These are phyloP conservation scores for Syngnathus scovelli DNA, from an alignment of 2,113 vertebrate genomes.

Conservation along the genomic window DNA sequence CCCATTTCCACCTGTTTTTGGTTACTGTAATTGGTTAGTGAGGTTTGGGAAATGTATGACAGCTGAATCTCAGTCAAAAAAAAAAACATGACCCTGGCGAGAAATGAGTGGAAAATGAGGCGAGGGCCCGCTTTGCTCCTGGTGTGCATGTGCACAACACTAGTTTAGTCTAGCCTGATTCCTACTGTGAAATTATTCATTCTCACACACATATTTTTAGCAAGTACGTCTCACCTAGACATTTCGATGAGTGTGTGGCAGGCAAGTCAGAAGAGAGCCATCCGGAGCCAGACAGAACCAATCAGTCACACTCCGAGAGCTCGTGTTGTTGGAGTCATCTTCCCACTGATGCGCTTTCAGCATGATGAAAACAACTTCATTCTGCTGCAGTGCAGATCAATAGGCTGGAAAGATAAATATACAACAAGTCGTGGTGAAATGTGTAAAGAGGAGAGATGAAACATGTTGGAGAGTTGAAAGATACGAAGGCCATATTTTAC, in stretches of 20 bases:
- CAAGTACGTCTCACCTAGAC: constrained; percentile 15
- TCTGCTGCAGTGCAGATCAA: constrained; percentile 11
- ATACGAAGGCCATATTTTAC: background rate
- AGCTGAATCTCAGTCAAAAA: constrained; percentile 44
- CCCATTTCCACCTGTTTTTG: constrained; percentile 57
- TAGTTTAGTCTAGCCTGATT: constrained; percentile 44
- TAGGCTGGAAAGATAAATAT: constrained; percentile 11
- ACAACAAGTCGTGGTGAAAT: constrained; percentile 6
- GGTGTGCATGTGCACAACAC: constrained; percentile 18
- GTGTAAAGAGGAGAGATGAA: constrained; percentile 1
- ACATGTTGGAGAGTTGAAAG: background rate
- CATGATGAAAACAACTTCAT: constrained; percentile 30
- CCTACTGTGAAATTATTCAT: constrained; percentile 38
- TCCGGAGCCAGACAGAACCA: constrained; percentile 28
- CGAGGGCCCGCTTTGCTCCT: constrained; percentile 14
- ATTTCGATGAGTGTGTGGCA: constrained; percentile 12
- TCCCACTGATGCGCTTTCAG: constrained; percentile 19
- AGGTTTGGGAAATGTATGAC: constrained; percentile 57
- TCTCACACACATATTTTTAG: constrained; percentile 14
- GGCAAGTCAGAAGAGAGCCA: constrained; percentile 24
- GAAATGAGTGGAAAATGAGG: constrained; percentile 58
- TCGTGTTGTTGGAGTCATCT: constrained; percentile 11
- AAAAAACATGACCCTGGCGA: constrained; percentile 52
- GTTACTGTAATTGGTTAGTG: constrained; percentile 59
- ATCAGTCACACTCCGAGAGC: constrained; percentile 38